A percentile compares a stretch with the other conserved stretches of the same genome.
Conservation (phyloP, 2,113 vertebrate species). For the Vidua chalybeata region DNA sequence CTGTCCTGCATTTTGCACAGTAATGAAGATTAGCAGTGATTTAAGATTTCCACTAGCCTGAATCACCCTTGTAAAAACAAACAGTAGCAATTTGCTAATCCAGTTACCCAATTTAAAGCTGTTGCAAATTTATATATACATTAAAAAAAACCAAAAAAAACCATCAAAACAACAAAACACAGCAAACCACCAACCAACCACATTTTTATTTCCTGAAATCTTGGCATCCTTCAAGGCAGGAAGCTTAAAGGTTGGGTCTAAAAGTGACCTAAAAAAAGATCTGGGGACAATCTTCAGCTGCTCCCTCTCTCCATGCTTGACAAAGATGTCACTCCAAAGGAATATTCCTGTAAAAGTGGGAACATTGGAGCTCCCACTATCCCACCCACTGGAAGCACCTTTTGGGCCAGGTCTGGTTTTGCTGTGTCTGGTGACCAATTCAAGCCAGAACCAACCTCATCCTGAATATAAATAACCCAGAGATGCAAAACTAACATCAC, state of each 20-base stretch:
- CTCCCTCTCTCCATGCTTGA: neutral
- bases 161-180: neutral
- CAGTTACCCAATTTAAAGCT: neutral
- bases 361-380: fast-evolving
- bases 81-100: neutral
- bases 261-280: neutral
- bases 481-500: neutral
- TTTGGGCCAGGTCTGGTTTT: neutral
- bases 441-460: neutral
- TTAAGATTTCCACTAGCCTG: slow-evolving; percentile 13
- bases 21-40: neutral
- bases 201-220: neutral
- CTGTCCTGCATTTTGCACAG: neutral
- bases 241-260: neutral
- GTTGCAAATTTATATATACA: neutral
- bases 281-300: neutral
- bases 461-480: neutral
- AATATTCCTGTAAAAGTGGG: neutral
- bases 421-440: fast-evolving
- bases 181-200: neutral
- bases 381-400: neutral
- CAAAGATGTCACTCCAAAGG: neutral
- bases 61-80: slow-evolving; percentile 1
- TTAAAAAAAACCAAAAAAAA: neutral
- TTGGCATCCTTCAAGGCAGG: neutral